A percentile compares a stretch with the other conserved stretches of the same genome.
phyloP scores from a whole-genome alignment of 2,797 vertebrate species.

The Tangara arthus region DNA sequence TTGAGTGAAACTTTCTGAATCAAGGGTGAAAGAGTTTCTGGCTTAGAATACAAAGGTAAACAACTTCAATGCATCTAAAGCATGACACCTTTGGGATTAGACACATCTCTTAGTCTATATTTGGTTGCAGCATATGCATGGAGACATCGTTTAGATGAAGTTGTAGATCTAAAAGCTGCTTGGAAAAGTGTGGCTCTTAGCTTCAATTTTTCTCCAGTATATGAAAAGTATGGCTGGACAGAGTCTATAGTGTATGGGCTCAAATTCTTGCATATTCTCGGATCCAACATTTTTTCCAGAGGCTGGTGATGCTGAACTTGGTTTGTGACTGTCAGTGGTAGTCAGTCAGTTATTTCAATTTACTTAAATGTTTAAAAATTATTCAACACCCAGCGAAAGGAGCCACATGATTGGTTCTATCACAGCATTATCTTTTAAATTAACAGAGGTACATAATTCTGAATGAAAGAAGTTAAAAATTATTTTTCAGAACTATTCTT shows the following conservation, averaged over 20 bases:
- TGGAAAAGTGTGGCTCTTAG: not conserved
- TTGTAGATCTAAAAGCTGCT: not conserved
- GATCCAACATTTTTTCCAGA: not conserved
- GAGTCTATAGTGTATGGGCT: rapidly evolving
- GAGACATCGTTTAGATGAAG: not conserved
- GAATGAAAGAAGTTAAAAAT: not conserved
- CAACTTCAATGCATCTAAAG: not conserved
- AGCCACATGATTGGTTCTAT: not conserved
- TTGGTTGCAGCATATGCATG: not conserved
- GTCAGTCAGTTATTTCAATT: rapidly evolving
- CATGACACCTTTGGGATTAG: not conserved
- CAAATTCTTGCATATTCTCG: not conserved
- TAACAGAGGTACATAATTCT: not conserved
- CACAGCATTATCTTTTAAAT: not conserved
- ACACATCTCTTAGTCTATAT: not conserved
- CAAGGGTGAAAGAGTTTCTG: not conserved
- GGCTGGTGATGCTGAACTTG: not conserved
- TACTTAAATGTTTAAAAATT: not conserved
- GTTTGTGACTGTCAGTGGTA: not conserved
- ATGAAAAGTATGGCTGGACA: not conserved
- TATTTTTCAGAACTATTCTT: not conserved
- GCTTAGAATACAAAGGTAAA: not conserved
- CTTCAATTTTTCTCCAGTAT: not conserved
- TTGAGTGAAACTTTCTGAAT: not conserved
- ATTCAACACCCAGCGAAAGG: not conserved